Evolutionary conservation across 2,888 invertebrate species (phyloP), one percentile per base, ranked within the genome.

Genomic region (Plagodis pulveraria): DNA sequence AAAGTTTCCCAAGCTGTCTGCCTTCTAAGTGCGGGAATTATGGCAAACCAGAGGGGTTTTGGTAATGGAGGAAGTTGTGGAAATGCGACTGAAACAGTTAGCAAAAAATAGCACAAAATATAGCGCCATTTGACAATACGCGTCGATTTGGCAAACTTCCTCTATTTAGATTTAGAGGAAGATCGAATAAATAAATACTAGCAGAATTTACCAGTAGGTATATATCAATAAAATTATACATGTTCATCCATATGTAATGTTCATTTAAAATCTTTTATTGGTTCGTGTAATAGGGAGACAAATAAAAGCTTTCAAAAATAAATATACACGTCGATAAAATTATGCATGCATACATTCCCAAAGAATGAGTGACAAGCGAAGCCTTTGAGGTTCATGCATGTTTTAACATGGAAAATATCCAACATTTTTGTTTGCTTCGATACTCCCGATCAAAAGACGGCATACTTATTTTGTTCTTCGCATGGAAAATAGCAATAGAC

Each of bases 311-410:
- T 52, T 10, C 10, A 55, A 61, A 65, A 56, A 60, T 50, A 63
- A 53, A 63, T 58, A 64, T 49, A 63, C 49, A 63, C 56, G 66
- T 47, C 66, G 58, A 63, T 66, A 66, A 63, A 68, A 68, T 68
- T 61, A 63, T 54, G 53, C 54, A 52, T 62, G 56, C 64, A 60
- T 63, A 45, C 58, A 58, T 64, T 52, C 50, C 43, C 50, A 51
- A 58, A 50, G 54, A 51, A 56, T 50, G 60, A 69, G 46, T 69
- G 69, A 66, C 66, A 55, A 38, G 12, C 53, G 55, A 64, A 58
- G 56, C 64, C 66, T 58, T 68, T 60, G 55, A 65, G 63, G 59
- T 63, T 62, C 58, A 69, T 56, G 66, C 66, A 58, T 66, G 61
- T 53, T 63, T 63, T 56, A 50, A 56, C 63, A 58, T 60, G 38